These are phyloP conservation scores for Tetraodon nigroviridis DNA, from an alignment of 2,113 vertebrate species.

Conservation along the genomic window DNA sequence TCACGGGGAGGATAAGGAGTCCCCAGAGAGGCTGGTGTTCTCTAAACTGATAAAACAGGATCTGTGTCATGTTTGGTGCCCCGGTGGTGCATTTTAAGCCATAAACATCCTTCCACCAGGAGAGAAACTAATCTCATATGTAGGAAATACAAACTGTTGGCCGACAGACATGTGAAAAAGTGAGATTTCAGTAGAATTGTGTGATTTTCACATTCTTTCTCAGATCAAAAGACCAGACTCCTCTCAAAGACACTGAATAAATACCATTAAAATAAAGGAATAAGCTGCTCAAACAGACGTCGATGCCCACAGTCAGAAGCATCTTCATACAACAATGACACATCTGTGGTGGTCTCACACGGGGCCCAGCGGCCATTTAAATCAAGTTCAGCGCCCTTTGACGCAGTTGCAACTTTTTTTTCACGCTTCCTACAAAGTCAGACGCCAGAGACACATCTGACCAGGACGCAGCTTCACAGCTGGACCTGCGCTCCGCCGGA, in stretches of 20 bases:
- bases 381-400: conserved; percentile 28
- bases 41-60: no score
- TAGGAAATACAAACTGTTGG: no score
- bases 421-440: conserved; percentile 26
- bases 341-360: background rate
- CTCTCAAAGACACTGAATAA: no score
- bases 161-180: no score
- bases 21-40: background rate
- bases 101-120: no score
- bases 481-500: conserved; percentile 29
- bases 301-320: background rate
- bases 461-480: conserved; percentile 13
- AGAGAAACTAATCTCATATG: no score
- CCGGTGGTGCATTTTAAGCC: no score
- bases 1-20: background rate
- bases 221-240: conserved; percentile 5
- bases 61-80: no score
- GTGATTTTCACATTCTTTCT: no score
- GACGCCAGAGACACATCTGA: conserved; percentile 51
- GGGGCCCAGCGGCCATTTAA: conserved; percentile 22
- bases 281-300: no score
- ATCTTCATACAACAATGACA: background rate
- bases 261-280: no score
- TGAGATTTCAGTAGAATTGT: no score
- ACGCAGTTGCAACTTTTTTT: conserved; percentile 26